Evolutionary conservation across 2,113 vertebrate genomes (phyloP).

Genomic region (Corydoras maculifer): DNA sequence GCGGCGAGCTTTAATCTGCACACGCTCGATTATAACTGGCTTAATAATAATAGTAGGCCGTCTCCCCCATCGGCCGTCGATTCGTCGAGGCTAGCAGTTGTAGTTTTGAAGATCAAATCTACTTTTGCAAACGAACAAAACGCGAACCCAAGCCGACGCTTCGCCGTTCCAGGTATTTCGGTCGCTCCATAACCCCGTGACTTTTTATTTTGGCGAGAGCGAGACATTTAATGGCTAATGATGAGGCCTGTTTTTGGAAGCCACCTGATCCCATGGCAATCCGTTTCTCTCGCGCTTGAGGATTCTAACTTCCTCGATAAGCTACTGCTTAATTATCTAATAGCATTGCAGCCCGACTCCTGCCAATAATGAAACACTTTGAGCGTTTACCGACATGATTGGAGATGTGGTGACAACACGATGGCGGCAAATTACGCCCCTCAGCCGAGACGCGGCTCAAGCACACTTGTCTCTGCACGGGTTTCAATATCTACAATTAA

Average conservation of each 20-base stretch:
- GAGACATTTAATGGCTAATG: constrained; percentile 73
- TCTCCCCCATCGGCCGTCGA: too few relatives aligned
- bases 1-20: too few relatives aligned
- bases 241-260: constrained; percentile 52
- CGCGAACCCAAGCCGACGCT: too few relatives aligned
- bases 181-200: too few relatives aligned
- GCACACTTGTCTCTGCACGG: constrained; percentile 86
- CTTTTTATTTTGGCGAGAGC: constrained; percentile 35
- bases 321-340: constrained; percentile 96
- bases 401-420: constrained; percentile 96
- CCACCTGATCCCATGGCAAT: constrained; percentile 82
- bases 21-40: too few relatives aligned
- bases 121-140: too few relatives aligned
- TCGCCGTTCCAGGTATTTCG: too few relatives aligned
- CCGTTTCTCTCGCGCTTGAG: constrained; percentile 68
- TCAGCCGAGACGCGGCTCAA: constrained; percentile 83
- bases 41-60: too few relatives aligned
- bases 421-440: constrained; percentile 96
- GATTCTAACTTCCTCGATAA: constrained; percentile 90
- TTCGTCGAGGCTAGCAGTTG: too few relatives aligned
- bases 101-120: too few relatives aligned
- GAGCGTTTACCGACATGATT: constrained; percentile 88
- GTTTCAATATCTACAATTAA: constrained; percentile 99
- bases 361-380: constrained; percentile 91
- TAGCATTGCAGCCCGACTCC: constrained; percentile 94